Percentiles rank a stretch among this genome's conserved stretches.
Conservation (phyloP, 2,888 invertebrate genomes). For the Metalampra italica region DNA sequence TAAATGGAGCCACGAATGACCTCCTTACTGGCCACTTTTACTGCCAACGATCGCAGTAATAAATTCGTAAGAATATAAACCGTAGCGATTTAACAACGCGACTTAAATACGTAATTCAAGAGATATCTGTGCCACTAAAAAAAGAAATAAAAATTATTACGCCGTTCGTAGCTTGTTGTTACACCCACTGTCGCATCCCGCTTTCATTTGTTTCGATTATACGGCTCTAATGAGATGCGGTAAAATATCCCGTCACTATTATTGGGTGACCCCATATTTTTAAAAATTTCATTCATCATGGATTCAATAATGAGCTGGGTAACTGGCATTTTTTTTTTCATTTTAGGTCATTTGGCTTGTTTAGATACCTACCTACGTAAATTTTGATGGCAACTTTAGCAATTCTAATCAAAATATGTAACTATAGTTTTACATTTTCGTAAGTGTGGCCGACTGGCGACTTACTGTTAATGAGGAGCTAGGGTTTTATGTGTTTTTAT, state of each 20-base stretch:
- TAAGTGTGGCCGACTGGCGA: no score
- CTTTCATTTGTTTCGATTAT: not conserved
- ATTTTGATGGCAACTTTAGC: no score
- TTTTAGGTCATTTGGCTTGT: no score
- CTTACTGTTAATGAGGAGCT: no score
- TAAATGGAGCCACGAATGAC: conserved; percentile 34
- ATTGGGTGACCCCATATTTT: not conserved
- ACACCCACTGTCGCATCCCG: not conserved
- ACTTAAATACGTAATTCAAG: conserved; percentile 8
- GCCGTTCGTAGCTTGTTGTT: not conserved
- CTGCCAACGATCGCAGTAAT: conserved; percentile 52
- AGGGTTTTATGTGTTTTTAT: no score
- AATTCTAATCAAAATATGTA: no score
- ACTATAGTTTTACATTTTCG: no score
- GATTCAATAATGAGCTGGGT: not conserved
- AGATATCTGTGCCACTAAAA: conserved; percentile 12
- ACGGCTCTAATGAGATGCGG: not conserved
- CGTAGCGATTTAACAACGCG: not conserved
- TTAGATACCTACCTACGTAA: no score
- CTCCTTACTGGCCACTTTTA: conserved; percentile 58
- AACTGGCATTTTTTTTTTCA: no score
- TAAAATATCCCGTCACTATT: no score
- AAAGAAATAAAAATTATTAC: conserved; percentile 1
- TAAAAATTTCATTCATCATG: not conserved
- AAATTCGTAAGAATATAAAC: conserved; percentile 44